These are phyloP conservation scores for Tetranychus piercei DNA, from an alignment of 2,888 invertebrate species.

Conservation along the genomic window DNA sequence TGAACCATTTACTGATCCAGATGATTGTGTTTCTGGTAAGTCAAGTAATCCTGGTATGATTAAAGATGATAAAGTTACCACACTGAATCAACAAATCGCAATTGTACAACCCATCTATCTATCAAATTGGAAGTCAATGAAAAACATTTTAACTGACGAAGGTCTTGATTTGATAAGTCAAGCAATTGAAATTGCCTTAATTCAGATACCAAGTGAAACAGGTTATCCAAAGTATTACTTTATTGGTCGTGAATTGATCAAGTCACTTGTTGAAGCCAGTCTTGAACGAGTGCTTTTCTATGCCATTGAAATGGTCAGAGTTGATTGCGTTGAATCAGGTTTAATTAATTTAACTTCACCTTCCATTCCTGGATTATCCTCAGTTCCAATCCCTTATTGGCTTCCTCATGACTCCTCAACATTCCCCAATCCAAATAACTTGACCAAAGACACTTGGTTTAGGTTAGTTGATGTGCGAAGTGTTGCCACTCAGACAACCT, in stretches of 20 bases:
- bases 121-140: background rate
- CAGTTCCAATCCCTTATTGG: background rate
- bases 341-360: background rate
- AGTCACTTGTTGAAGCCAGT: background rate
- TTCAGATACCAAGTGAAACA: background rate
- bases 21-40: background rate
- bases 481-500: background rate
- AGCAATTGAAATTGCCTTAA: background rate
- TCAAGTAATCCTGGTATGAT: background rate
- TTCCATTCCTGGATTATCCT: background rate
- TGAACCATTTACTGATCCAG: background rate
- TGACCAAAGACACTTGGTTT: background rate
- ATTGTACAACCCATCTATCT: background rate
- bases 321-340: background rate
- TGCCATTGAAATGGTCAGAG: background rate
- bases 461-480: constrained; percentile 2
- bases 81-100: background rate
- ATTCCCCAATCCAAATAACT: background rate
- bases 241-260: background rate
- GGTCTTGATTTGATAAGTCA: background rate
- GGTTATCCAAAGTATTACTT: constrained; percentile 4
- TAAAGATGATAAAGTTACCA: background rate
- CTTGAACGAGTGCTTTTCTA: constrained; percentile 5
- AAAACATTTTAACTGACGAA: background rate
- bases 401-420: background rate